Evolutionary conservation across 2,113 vertebrate species (phyloP).

Genomic region (Bettongia penicillata): DNA sequence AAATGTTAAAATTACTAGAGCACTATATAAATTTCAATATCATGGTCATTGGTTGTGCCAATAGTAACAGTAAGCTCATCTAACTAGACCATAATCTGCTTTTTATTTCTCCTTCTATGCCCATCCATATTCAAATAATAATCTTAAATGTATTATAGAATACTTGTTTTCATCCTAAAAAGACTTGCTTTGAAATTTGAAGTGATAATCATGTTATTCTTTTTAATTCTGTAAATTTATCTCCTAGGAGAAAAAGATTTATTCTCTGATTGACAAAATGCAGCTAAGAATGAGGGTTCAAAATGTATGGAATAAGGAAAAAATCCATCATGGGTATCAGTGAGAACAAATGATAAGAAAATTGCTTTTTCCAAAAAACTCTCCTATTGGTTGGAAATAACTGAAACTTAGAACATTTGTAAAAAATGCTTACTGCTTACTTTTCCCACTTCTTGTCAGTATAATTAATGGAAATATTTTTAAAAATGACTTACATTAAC

Average conservation of each 20-base stretch:
- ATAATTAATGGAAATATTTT: neutral
- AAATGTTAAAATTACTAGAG: neutral
- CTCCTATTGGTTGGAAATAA: constrained; percentile 4
- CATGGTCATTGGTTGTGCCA: neutral
- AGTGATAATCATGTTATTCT: neutral
- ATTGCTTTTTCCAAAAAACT: neutral
- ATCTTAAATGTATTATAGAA: neutral
- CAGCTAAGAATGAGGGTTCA: neutral
- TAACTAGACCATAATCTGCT: neutral
- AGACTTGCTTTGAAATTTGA: constrained; percentile 17
- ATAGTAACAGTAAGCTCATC: neutral
- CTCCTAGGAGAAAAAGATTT: neutral
- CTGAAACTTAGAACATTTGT: constrained; percentile 2
- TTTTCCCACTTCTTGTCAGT: neutral
- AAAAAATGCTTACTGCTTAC: neutral
- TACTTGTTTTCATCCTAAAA: neutral
- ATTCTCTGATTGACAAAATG: neutral
- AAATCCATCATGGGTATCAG: neutral
- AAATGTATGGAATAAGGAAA: neutral
- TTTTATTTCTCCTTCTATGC: neutral
- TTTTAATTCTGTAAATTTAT: constrained; percentile 49
- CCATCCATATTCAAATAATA: neutral
- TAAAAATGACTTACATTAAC: neutral
- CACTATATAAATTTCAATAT: neutral
- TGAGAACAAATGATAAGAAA: constrained; percentile 15